These are phyloP conservation scores for Phengaris arion DNA, from an alignment of 2,888 invertebrate genomes.

Conservation along the genomic window DNA sequence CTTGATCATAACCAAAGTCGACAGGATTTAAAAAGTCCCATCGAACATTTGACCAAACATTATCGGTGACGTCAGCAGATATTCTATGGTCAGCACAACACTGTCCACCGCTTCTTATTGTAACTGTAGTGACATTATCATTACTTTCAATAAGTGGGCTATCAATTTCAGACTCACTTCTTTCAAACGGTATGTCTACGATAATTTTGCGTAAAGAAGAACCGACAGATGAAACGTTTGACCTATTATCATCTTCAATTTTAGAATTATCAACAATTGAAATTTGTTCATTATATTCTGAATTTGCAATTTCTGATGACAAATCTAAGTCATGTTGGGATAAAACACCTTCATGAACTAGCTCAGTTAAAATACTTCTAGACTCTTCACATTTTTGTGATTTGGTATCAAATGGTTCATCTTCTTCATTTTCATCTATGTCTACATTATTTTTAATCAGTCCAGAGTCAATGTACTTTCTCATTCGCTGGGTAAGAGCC, in stretches of 20 bases:
- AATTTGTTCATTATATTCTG: constrained; percentile 45
- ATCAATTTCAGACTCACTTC: constrained; percentile 59
- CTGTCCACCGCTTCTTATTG: constrained; percentile 63
- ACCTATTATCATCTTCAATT: constrained; percentile 60
- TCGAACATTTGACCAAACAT: constrained; percentile 72
- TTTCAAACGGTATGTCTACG: constrained; percentile 67
- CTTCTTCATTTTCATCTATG: constrained; percentile 47
- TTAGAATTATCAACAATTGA: constrained; percentile 43
- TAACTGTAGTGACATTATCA: constrained; percentile 67
- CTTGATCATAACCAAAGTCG: constrained; percentile 72
- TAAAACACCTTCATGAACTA: constrained; percentile 70
- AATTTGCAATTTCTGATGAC: constrained; percentile 61
- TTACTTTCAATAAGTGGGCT: constrained; percentile 59
- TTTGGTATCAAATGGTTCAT: constrained; percentile 35
- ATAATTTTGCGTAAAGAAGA: constrained; percentile 62
- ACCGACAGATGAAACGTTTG: constrained; percentile 58
- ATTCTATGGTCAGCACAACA: constrained; percentile 73
- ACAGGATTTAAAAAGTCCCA: constrained; percentile 73
- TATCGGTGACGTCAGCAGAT: constrained; percentile 69
- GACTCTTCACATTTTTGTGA: constrained; percentile 51
- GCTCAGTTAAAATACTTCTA: constrained; percentile 68
- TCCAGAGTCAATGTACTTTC: constrained; percentile 75
- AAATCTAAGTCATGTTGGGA: constrained; percentile 69
- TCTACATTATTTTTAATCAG: constrained; percentile 57
- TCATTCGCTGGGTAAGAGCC: constrained; percentile 70